A percentile compares a stretch with the other conserved stretches of the same genome.
Conservation (phyloP, 2,888 invertebrate species). For the Acleris laterana region DNA sequence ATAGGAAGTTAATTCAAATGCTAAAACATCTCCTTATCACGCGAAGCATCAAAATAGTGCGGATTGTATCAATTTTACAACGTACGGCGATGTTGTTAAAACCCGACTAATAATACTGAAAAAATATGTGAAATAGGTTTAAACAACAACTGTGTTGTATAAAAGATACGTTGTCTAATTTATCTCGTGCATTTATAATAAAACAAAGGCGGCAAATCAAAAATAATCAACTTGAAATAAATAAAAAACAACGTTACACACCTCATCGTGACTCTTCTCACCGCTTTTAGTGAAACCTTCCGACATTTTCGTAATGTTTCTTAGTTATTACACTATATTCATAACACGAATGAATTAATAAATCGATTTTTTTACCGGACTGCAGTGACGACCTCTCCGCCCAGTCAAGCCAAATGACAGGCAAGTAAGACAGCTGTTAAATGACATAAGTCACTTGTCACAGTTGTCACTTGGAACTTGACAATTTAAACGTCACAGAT, state of each 20-base stretch:
- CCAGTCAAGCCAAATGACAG: conserved; percentile 15
- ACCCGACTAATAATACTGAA: neutral
- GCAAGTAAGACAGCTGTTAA: conserved; percentile 26
- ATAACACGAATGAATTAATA: conserved; percentile 32
- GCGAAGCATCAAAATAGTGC: conserved; percentile 6
- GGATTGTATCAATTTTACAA: neutral
- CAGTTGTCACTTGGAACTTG: neutral
- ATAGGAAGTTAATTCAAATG: conserved; percentile 28
- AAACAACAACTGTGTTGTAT: neutral
- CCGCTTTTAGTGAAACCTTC: conserved; percentile 65
- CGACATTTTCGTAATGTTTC: conserved; percentile 57
- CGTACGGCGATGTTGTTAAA: conserved; percentile 12
- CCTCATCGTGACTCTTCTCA: conserved; percentile 88
- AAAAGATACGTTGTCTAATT: neutral
- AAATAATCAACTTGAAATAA: conserved; percentile 39
- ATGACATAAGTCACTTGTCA: conserved; percentile 17
- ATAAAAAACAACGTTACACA: conserved; percentile 57
- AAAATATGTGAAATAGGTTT: neutral
- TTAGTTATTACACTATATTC: conserved; percentile 20
- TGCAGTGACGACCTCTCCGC: conserved; percentile 18
- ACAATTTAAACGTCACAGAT: neutral
- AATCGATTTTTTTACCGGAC: conserved; percentile 37
- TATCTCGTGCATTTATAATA: conserved; percentile 13
- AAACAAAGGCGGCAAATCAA: conserved; percentile 32
- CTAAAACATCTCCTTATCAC: conserved; percentile 27